Conservation (phyloP, 23 tunicate genomes). For the Oikopleura dioica region DNA sequence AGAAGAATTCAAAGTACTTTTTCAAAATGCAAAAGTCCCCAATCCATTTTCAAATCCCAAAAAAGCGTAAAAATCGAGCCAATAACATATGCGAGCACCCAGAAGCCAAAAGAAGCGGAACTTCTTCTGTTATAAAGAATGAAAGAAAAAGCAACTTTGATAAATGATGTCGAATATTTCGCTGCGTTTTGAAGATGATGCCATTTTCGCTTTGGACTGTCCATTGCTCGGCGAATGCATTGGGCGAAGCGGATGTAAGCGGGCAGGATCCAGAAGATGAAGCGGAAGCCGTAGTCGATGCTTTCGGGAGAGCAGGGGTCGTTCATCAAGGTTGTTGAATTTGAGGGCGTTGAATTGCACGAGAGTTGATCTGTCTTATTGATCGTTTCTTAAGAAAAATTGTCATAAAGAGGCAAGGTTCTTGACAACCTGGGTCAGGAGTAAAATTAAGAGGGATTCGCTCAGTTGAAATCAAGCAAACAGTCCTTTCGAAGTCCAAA, state of each 20-base stretch:
- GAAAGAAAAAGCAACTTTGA: constrained; percentile 22
- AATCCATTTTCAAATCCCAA: background rate
- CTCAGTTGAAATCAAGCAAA: too few relatives aligned
- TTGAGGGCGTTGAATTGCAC: too few relatives aligned
- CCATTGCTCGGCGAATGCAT: background rate
- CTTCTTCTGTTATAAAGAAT: constrained; percentile 10
- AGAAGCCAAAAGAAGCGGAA: background rate
- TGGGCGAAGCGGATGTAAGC: constrained; percentile 5
- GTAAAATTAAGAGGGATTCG: too few relatives aligned
- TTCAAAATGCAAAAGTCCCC: too few relatives aligned
- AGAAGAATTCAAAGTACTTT: too few relatives aligned
- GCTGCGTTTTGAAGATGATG: background rate
- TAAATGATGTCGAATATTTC: background rate
- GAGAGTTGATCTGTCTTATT: too few relatives aligned
- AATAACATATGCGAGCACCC: background rate
- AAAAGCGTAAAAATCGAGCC: background rate
- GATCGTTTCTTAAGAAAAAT: too few relatives aligned
- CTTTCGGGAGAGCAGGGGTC: too few relatives aligned
- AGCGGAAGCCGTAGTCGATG: background rate
- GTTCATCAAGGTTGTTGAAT: too few relatives aligned
- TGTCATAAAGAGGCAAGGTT: too few relatives aligned
- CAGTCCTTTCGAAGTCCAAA: background rate
- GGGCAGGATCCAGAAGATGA: background rate
- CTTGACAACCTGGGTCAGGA: too few relatives aligned
- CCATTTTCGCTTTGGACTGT: too few relatives aligned